A percentile compares a stretch with the other conserved stretches of the same genome.
These are phyloP conservation scores for Cyprinodon variegatus DNA, from an alignment of 2,113 vertebrate genomes.

Conservation along the genomic window DNA sequence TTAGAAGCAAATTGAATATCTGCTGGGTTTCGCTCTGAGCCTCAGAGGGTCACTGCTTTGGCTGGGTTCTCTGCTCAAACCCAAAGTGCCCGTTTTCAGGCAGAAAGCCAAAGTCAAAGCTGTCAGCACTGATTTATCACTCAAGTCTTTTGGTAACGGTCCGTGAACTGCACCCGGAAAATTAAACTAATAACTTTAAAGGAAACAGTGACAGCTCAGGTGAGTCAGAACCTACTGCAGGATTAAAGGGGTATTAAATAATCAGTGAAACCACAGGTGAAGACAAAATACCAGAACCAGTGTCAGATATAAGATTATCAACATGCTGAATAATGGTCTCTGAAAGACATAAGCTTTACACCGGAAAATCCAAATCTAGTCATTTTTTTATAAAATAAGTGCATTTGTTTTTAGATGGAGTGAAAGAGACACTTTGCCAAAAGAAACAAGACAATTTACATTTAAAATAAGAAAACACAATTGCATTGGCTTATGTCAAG, in stretches of 20 bases:
- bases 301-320: background rate
- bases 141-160: constrained; percentile 3
- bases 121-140: background rate
- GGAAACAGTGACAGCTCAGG: background rate
- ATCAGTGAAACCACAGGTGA: constrained; percentile 9
- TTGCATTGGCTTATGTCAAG: no score
- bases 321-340: background rate
- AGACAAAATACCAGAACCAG: background rate
- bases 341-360: background rate
- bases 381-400: no score
- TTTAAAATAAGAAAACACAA: no score
- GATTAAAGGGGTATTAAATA: constrained; percentile 3
- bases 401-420: no score
- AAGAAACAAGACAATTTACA: no score
- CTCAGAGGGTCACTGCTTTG: constrained; percentile 40
- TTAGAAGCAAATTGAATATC: constrained; percentile 60
- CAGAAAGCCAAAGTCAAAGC: constrained; percentile 21
- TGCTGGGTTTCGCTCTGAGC: constrained; percentile 51
- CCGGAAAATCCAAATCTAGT: no score
- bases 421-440: no score
- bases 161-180: background rate
- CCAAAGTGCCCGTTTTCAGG: constrained; percentile 22
- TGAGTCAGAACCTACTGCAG: background rate
- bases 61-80: constrained; percentile 23
- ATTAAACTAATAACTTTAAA: constrained; percentile 4